phyloP scores from a whole-genome alignment of 1,140 invertebrate genomes.

The Idris sp. region DNA sequence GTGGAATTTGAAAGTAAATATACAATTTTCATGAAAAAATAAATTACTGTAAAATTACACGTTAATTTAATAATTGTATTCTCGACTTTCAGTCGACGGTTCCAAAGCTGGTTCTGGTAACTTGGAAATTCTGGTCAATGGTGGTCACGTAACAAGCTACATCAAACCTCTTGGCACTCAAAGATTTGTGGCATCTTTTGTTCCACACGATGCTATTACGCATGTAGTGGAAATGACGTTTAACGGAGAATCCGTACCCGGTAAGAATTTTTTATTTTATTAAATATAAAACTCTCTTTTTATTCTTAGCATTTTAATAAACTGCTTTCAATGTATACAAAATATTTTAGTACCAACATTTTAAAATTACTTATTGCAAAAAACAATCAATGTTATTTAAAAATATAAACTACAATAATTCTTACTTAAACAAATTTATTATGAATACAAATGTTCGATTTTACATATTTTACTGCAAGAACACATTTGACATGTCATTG shows the following conservation, averaged over 20 bases:
- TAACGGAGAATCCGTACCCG: conserved; percentile 94
- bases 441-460: too few relatives aligned
- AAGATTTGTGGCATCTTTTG: conserved; percentile 93
- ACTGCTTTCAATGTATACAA: too few relatives aligned
- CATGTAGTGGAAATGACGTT: conserved; percentile 97
- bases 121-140: conserved; percentile 97
- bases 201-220: conserved; percentile 89
- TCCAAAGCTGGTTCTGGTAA: conserved; percentile 96
- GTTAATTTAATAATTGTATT: neutral
- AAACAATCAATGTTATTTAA: too few relatives aligned
- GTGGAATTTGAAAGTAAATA: conserved; percentile 96
- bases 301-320: too few relatives aligned
- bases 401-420: too few relatives aligned
- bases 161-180: conserved; percentile 95
- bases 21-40: too few relatives aligned
- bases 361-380: too few relatives aligned
- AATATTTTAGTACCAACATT: too few relatives aligned
- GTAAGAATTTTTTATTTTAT: conserved; percentile 81
- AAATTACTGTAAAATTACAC: too few relatives aligned
- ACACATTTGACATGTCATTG: conserved; percentile 44
- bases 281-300: too few relatives aligned
- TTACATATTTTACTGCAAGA: too few relatives aligned
- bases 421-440: too few relatives aligned
- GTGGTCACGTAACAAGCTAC: conserved; percentile 95
- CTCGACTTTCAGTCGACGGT: conserved; percentile 89